Base-by-base conservation (phyloP, 2,888 invertebrate genomes). In the Hyalella azteca region DNA sequence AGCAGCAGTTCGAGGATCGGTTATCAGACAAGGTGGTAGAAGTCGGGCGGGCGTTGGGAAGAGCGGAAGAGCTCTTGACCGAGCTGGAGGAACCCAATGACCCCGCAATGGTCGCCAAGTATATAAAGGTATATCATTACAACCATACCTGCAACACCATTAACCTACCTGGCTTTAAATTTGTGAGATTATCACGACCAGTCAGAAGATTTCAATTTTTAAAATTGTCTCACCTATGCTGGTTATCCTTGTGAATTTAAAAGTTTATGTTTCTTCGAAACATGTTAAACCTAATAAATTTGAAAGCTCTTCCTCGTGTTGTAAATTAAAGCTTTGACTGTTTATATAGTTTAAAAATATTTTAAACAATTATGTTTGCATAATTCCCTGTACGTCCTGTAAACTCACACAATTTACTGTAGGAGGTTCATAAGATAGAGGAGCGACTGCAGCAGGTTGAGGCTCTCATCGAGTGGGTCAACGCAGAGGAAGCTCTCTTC, bases 1-100 rank as follows among this genome's bases (percentile, higher is more conserved):
- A 95, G 89, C 93, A 91, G 84, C 92, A 94, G 85, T 93, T 96
- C 88, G 97, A 97, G 89, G 95, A 95, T 86, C 90, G 91, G 83
- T 88, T 97, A 79, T 90, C 92, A 85, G 90, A 90, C 77, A 92
- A 92, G 85, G 92, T 93, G 11, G 91, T 91, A 80, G 91, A 91
- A 85, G 90, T 97, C 26, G 93, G 93, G 86, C 89, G 90, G 73
- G 92, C 93, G 86, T 91, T 96, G 36, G 88, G 90, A 80, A 92
- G 93, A 82, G 90, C 96, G 87, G 90, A 92, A 77, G 93, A 95
- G 11, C 92, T 92, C 86, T 90, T 96, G 85, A 91, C 91, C 80
- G 91, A 94, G 83, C 90, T 96, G 86, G 93, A 95, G 87, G 92
- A 93, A 85, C 95, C 95, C 79, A 95, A 95, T 91, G 88, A 96